phyloP scores from a whole-genome alignment of 1,140 invertebrate species.

The Dinothrombium tinctorium region DNA sequence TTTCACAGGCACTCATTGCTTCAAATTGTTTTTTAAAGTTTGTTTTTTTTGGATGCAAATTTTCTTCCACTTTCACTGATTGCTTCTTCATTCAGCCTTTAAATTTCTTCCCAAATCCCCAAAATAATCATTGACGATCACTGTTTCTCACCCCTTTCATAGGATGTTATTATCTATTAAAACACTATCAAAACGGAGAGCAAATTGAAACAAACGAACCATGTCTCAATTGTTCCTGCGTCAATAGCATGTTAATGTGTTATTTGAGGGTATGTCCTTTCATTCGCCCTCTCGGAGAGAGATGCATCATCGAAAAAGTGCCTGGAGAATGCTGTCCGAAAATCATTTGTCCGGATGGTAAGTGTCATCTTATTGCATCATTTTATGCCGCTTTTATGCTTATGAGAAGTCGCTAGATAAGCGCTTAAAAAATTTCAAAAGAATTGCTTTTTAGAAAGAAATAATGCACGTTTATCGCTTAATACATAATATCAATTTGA shows the following conservation, averaged over 20 bases:
- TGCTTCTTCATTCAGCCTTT: too few relatives aligned
- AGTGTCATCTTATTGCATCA: background rate
- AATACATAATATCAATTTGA: too few relatives aligned
- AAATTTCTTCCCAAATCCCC: too few relatives aligned
- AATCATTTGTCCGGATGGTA: constrained; percentile 62
- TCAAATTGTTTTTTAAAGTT: too few relatives aligned
- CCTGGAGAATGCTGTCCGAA: constrained; percentile 76
- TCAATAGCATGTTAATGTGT: constrained; percentile 82
- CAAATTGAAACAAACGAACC: constrained; percentile 79
- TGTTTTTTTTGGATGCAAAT: too few relatives aligned
- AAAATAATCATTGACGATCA: too few relatives aligned
- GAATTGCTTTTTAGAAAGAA: too few relatives aligned
- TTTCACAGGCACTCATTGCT: too few relatives aligned
- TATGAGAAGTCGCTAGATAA: background rate
- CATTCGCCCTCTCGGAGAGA: constrained; percentile 67
- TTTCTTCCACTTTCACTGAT: too few relatives aligned
- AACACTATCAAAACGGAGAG: constrained; percentile 73
- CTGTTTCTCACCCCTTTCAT: background rate
- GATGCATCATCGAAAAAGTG: constrained; percentile 65
- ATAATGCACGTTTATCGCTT: too few relatives aligned
- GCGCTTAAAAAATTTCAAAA: background rate
- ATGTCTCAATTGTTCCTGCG: constrained; percentile 81
- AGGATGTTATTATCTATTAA: constrained; percentile 80
- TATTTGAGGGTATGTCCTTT: constrained; percentile 71
- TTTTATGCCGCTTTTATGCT: background rate